Percentiles rank a stretch among this genome's conserved stretches.
These are phyloP conservation scores for Zeus faber DNA, from an alignment of 2,113 vertebrate species.

Conservation along the genomic window DNA sequence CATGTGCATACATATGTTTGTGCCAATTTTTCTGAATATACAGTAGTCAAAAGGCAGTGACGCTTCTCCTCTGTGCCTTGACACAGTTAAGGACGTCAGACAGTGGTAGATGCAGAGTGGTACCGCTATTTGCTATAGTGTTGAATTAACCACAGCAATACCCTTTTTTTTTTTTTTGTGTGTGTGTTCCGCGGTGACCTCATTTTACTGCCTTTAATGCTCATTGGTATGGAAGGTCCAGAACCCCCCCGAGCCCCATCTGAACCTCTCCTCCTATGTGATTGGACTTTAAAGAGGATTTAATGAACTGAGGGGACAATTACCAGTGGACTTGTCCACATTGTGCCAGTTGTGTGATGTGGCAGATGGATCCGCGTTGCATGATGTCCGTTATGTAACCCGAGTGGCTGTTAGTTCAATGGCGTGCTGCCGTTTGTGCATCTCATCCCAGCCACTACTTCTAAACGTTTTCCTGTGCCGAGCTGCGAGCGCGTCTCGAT, in stretches of 20 bases:
- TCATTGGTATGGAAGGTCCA: neutral
- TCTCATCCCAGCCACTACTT: too few relatives aligned
- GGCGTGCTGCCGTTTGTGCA: too few relatives aligned
- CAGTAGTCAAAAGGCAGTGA: too few relatives aligned
- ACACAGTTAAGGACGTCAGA: too few relatives aligned
- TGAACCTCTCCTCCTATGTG: neutral
- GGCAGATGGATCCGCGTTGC: constrained; percentile 18
- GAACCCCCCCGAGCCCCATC: neutral
- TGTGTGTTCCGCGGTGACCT: too few relatives aligned
- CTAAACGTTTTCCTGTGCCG: constrained; percentile 31
- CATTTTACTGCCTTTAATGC: neutral
- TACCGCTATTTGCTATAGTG: neutral
- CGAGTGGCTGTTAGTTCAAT: constrained; percentile 39
- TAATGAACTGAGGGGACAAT: neutral
- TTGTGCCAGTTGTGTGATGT: constrained; percentile 1
- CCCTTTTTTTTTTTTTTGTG: too few relatives aligned
- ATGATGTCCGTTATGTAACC: constrained; percentile 27
- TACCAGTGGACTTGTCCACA: neutral
- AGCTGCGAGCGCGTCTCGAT: constrained; percentile 30
- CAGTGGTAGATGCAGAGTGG: too few relatives aligned
- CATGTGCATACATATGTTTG: too few relatives aligned
- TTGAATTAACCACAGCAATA: too few relatives aligned
- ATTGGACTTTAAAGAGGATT: constrained; percentile 2
- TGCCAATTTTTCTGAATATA: too few relatives aligned
- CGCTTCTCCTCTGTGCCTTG: too few relatives aligned